These are phyloP conservation scores for Corythoichthys haematopterus DNA, from an alignment of 2,113 vertebrate genomes.

Conservation along the genomic window DNA sequence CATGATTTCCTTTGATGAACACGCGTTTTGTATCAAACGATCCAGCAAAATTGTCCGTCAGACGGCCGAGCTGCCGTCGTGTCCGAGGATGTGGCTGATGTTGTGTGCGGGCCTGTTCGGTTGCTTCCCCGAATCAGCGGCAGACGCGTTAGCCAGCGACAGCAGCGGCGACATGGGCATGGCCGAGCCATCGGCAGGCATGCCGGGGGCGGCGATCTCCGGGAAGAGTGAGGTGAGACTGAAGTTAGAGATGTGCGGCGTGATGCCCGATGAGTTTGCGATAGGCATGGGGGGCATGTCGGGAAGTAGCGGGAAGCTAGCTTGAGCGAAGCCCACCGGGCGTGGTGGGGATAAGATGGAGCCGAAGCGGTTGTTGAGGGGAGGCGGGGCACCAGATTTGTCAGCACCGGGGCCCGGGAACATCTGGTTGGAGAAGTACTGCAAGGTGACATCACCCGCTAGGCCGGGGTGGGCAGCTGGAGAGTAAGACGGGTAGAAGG, in stretches of 20 bases:
- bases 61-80: constrained; percentile 94
- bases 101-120: constrained; percentile 96
- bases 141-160: constrained; percentile 89
- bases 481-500: constrained; percentile 94
- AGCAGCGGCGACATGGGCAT: constrained; percentile 93
- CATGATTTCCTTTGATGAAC: too few relatives aligned
- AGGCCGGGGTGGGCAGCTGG: constrained; percentile 95
- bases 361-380: constrained; percentile 91
- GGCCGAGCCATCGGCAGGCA: constrained; percentile 88
- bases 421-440: constrained; percentile 98
- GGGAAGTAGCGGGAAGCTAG: constrained; percentile 89
- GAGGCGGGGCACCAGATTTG: constrained; percentile 80
- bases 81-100: constrained; percentile 98
- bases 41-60: constrained; percentile 43
- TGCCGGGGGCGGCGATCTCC: constrained; percentile 87
- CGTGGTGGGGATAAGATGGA: constrained; percentile 97
- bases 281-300: constrained; percentile 96
- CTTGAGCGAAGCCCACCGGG: constrained; percentile 91
- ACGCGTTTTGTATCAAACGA: neutral
- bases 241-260: constrained; percentile 92
- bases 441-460: constrained; percentile 90
- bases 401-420: constrained; percentile 91
- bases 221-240: constrained; percentile 96
- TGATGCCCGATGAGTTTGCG: constrained; percentile 82
- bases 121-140: constrained; percentile 90